Conservation (phyloP, 2,113 vertebrate species). For the Poeciliopsis occidentalis region DNA sequence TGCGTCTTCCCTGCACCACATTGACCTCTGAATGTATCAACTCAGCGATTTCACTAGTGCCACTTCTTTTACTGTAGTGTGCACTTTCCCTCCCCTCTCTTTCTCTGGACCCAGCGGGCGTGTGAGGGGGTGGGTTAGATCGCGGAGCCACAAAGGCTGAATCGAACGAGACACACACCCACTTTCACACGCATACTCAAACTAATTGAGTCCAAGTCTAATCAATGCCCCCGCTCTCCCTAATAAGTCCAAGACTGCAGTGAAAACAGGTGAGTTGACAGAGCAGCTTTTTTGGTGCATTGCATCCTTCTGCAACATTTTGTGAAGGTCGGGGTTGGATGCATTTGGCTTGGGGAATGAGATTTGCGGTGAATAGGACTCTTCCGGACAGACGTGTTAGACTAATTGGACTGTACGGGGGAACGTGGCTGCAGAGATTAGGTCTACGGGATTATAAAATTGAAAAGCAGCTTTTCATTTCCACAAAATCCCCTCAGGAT, state of each 20-base stretch:
- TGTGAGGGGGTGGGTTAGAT: conserved; percentile 32
- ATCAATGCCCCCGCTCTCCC: conserved; percentile 57
- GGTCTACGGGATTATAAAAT: conserved; percentile 77
- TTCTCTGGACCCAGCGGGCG: conserved; percentile 49
- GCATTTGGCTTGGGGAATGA: conserved; percentile 30
- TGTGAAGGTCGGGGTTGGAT: conserved; percentile 56
- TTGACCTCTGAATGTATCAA: conserved; percentile 64
- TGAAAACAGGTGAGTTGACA: conserved; percentile 59
- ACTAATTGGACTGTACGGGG: conserved; percentile 74
- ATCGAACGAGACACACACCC: conserved; percentile 48
- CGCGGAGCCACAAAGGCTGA: conserved; percentile 51
- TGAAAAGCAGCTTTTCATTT: conserved; percentile 81
- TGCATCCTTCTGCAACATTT: conserved; percentile 31
- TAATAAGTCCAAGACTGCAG: conserved; percentile 72
- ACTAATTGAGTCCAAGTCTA: conserved; percentile 37
- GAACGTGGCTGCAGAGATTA: conserved; percentile 65
- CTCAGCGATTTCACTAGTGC: conserved; percentile 73
- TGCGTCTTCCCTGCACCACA: conserved; percentile 38
- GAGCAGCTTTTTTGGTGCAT: conserved; percentile 53
- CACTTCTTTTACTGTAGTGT: conserved; percentile 70
- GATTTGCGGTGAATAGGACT: conserved; percentile 36
- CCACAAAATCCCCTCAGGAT: conserved; percentile 74
- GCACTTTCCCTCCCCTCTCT: conserved; percentile 56
- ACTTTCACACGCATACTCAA: conserved; percentile 28
- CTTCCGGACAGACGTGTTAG: conserved; percentile 56